These are phyloP conservation scores for Shinisaurus crocodilurus DNA, from an alignment of 2,113 vertebrate species.

Conservation along the genomic window DNA sequence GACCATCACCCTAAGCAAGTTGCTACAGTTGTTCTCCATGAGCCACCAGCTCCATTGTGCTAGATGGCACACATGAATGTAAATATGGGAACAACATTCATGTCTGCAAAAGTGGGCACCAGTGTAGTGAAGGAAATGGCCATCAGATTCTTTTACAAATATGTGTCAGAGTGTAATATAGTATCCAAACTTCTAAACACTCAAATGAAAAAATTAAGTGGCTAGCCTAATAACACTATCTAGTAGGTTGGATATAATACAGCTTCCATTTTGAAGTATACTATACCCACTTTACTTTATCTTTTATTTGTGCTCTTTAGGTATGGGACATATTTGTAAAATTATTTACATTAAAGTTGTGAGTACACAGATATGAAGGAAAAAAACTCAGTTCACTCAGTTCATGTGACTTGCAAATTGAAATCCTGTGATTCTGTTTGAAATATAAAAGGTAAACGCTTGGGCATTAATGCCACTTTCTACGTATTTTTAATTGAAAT, in stretches of 20 bases:
- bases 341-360: not conserved
- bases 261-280: slow-evolving; percentile 43
- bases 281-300: not conserved
- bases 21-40: not conserved
- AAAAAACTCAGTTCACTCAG: not conserved
- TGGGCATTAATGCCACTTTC: not conserved
- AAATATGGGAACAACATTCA: too few species aligned
- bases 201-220: not conserved
- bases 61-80: not conserved
- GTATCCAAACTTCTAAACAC: not conserved
- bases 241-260: slow-evolving; percentile 32
- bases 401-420: not conserved
- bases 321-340: not conserved
- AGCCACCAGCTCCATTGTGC: not conserved
- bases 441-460: not conserved
- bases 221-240: not conserved
- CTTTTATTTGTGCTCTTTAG: not conserved
- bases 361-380: not conserved
- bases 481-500: not conserved
- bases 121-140: not conserved
- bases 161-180: not conserved
- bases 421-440: not conserved
- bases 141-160: not conserved
- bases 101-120: not conserved
- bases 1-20: too few species aligned